Evolutionary conservation across 2,113 vertebrate species (phyloP).

Genomic region (Cephalopholis sonnerati): DNA sequence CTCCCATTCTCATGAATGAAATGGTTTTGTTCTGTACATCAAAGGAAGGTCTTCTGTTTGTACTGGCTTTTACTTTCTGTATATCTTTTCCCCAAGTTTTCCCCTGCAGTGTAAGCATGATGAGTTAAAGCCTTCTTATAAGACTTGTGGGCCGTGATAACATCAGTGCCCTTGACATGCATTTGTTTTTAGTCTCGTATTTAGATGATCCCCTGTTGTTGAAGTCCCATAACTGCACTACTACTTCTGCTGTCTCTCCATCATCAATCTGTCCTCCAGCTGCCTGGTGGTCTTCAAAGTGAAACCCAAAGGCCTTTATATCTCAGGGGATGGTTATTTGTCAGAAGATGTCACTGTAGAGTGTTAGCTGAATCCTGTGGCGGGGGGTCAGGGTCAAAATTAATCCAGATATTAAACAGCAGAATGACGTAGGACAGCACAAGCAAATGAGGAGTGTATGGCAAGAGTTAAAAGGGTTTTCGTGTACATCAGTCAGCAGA

Average conservation of each 20-base stretch:
- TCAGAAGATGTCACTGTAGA: slow-evolving; percentile 22
- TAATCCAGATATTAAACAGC: slow-evolving; percentile 1
- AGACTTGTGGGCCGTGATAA: slow-evolving; percentile 34
- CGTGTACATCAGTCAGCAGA: slow-evolving; percentile 37
- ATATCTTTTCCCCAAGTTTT: slow-evolving; percentile 27
- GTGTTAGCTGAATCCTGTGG: slow-evolving; percentile 19
- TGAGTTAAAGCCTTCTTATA: slow-evolving; percentile 4
- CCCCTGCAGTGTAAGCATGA: slow-evolving; percentile 14
- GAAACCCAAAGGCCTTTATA: slow-evolving; percentile 7
- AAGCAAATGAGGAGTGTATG: slow-evolving; percentile 16
- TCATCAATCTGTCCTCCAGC: slow-evolving; percentile 13
- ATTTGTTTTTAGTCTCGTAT: slow-evolving; percentile 31
- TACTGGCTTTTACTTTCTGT: slow-evolving; percentile 39
- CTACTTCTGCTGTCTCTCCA: not conserved
- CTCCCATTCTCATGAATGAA: slow-evolving; percentile 60
- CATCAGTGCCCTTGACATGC: slow-evolving; percentile 20
- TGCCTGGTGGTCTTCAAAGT: slow-evolving; percentile 38
- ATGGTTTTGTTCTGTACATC: slow-evolving; percentile 57
- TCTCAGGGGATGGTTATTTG: not conserved
- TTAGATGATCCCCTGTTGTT: slow-evolving; percentile 1
- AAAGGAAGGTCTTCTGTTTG: slow-evolving; percentile 59
- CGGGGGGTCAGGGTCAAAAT: too few relatives aligned
- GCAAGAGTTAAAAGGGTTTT: slow-evolving; percentile 41
- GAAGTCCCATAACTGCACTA: not conserved
- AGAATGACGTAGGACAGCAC: not conserved